A percentile compares a stretch with the other conserved stretches of the same genome.
These are phyloP conservation scores for Eupeodes corollae DNA, from an alignment of 1,140 invertebrate species.

Conservation along the genomic window DNA sequence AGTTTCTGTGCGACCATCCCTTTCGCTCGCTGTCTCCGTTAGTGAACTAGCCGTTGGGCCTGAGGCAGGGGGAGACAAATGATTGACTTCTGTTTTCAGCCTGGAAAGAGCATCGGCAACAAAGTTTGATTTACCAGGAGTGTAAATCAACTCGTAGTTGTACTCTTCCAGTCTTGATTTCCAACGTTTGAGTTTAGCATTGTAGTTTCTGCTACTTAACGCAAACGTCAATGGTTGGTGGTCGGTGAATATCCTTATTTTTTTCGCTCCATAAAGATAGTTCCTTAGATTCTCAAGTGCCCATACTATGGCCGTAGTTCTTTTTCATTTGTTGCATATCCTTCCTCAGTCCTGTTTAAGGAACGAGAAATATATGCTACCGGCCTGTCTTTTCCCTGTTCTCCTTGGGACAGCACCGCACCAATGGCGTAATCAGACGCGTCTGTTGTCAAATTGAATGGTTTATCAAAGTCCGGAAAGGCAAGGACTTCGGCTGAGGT, in stretches of 20 bases:
- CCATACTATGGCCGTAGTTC: too few species aligned
- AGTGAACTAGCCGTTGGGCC: too few species aligned
- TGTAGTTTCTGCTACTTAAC: too few species aligned
- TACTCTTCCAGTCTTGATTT: slow-evolving; percentile 6
- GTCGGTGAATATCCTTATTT: slow-evolving; percentile 16
- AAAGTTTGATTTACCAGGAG: neutral
- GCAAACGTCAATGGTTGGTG: too few species aligned
- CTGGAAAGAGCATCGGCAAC: slow-evolving; percentile 1
- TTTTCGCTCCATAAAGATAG: slow-evolving; percentile 14
- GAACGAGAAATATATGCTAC: slow-evolving; percentile 24
- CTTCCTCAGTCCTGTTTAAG: slow-evolving; percentile 19
- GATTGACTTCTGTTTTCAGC: too few species aligned
- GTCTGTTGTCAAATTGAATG: slow-evolving; percentile 23
- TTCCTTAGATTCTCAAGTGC: too few species aligned
- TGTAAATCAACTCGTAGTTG: slow-evolving; percentile 4
- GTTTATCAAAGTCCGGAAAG: slow-evolving; percentile 24
- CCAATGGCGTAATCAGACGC: too few species aligned
- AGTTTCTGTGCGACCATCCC: too few species aligned
- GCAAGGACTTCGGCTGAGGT: slow-evolving; percentile 32
- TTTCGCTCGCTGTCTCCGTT: too few species aligned
- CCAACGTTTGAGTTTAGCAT: slow-evolving; percentile 3
- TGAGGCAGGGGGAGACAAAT: too few species aligned
- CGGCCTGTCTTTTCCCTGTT: slow-evolving; percentile 20
- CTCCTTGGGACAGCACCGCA: slow-evolving; percentile 26
- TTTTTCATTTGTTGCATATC: slow-evolving; percentile 17